phyloP scores from a whole-genome alignment of 2,888 invertebrate species.

The Terebella lapidaria region DNA sequence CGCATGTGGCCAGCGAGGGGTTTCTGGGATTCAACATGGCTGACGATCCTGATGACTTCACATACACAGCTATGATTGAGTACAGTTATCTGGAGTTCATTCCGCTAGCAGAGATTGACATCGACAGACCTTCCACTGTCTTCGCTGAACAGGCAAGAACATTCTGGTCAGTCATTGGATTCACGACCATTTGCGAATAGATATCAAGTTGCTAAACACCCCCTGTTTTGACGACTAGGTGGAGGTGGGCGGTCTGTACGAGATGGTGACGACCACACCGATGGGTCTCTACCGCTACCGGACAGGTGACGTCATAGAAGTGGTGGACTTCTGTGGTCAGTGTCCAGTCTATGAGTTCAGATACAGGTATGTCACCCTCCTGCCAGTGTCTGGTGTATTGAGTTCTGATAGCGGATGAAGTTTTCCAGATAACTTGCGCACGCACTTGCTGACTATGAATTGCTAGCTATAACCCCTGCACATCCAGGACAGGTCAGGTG shows the following conservation, averaged over 20 bases:
- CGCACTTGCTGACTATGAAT: too few relatives aligned
- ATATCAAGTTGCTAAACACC: too few relatives aligned
- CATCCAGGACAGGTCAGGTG: slow-evolving; percentile 39
- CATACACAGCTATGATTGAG: slow-evolving; percentile 12
- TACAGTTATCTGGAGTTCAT: slow-evolving; percentile 28
- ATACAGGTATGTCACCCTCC: slow-evolving; percentile 37
- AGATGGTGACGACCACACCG: slow-evolving; percentile 27
- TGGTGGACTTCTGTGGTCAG: slow-evolving; percentile 35
- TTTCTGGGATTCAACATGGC: slow-evolving; percentile 32
- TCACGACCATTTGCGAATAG: background rate
- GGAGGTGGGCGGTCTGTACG: slow-evolving; percentile 21
- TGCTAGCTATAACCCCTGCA: too few relatives aligned
- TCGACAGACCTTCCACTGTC: slow-evolving; percentile 40
- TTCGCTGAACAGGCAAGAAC: slow-evolving; percentile 32
- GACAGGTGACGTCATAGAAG: slow-evolving; percentile 27
- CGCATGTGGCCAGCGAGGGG: slow-evolving; percentile 43
- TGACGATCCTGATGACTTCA: slow-evolving; percentile 10
- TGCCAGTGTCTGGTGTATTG: background rate
- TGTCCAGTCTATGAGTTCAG: slow-evolving; percentile 48
- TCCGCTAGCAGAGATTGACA: slow-evolving; percentile 22
- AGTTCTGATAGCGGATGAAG: background rate
- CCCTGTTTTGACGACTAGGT: slow-evolving; percentile 17
- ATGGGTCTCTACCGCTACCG: slow-evolving; percentile 28
- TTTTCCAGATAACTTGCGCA: too few relatives aligned
- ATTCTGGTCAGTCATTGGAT: background rate